A percentile compares a stretch with the other conserved stretches of the same genome.
phyloP scores from a whole-genome alignment of 2,797 vertebrate genomes.

The Hemibagrus guttatus region DNA sequence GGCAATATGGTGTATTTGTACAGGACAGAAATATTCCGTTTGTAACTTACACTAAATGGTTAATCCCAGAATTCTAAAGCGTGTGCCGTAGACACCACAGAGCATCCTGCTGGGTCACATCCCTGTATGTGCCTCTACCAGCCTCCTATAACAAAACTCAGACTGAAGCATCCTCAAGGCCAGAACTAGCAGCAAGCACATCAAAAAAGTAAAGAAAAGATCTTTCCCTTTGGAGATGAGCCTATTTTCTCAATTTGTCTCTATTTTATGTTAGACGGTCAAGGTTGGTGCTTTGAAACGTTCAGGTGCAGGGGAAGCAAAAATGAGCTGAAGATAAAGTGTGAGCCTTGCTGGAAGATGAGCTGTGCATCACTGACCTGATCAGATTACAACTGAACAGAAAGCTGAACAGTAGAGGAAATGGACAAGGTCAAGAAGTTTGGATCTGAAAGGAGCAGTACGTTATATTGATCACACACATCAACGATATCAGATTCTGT shows the following conservation, averaged over 20 bases:
- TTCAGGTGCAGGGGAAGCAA: slow-evolving; percentile 6
- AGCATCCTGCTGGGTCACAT: slow-evolving; percentile 1
- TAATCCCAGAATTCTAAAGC: not conserved
- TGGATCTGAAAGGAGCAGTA: not conserved
- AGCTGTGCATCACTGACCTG: not conserved
- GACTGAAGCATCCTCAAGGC: slow-evolving; percentile 41
- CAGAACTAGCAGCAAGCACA: slow-evolving; percentile 25
- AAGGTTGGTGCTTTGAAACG: slow-evolving; percentile 36
- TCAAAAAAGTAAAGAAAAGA: slow-evolving; percentile 21
- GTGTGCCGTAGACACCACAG: not conserved
- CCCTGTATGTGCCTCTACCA: not conserved
- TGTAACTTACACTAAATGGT: not conserved
- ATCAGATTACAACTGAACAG: slow-evolving; percentile 21
- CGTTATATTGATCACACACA: not conserved
- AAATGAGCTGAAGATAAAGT: slow-evolving; percentile 19
- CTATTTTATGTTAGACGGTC: slow-evolving; percentile 29
- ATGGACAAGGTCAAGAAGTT: slow-evolving; percentile 21
- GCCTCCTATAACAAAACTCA: slow-evolving; percentile 16
- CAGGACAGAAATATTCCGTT: not conserved
- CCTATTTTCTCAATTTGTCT: slow-evolving; percentile 35
- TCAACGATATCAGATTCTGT: not conserved
- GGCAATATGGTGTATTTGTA: not conserved
- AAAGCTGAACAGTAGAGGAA: not conserved
- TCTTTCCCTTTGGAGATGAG: slow-evolving; percentile 19
- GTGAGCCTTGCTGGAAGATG: slow-evolving; percentile 10